phyloP scores from a whole-genome alignment of 2,888 invertebrate species.

The Xanthia icteritia region DNA sequence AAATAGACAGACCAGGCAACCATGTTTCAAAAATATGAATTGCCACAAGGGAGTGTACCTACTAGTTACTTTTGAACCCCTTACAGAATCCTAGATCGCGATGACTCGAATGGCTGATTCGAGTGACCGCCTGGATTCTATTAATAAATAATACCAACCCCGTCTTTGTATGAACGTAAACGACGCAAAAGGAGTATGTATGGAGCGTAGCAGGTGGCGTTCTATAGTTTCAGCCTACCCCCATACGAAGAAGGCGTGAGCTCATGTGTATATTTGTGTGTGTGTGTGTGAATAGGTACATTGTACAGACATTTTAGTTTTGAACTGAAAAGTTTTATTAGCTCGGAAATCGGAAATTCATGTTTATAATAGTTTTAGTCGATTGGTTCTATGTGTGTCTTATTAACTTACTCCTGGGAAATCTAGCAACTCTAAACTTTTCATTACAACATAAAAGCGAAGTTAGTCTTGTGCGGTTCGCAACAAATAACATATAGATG shows the following conservation, averaged over 20 bases:
- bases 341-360: background rate
- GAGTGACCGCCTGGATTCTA: background rate
- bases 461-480: conserved; percentile 10
- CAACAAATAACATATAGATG: conserved; percentile 19
- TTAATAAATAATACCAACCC: too few relatives aligned
- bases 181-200: too few relatives aligned
- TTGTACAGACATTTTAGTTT: too few relatives aligned
- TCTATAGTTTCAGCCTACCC: too few relatives aligned
- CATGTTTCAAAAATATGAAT: background rate
- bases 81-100: background rate
- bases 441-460: conserved; percentile 37
- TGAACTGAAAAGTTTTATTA: background rate
- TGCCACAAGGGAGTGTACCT: background rate
- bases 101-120: too few relatives aligned
- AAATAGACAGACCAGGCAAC: background rate
- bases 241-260: too few relatives aligned
- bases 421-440: conserved; percentile 48
- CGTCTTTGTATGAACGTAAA: background rate
- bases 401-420: conserved; percentile 45
- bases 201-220: too few relatives aligned
- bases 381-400: conserved; percentile 14
- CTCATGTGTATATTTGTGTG: too few relatives aligned
- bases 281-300: background rate
- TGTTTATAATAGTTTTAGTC: background rate
- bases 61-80: background rate